Evolutionary conservation across 2,888 invertebrate genomes (phyloP).

Genomic region (Drosophila leonis): DNA sequence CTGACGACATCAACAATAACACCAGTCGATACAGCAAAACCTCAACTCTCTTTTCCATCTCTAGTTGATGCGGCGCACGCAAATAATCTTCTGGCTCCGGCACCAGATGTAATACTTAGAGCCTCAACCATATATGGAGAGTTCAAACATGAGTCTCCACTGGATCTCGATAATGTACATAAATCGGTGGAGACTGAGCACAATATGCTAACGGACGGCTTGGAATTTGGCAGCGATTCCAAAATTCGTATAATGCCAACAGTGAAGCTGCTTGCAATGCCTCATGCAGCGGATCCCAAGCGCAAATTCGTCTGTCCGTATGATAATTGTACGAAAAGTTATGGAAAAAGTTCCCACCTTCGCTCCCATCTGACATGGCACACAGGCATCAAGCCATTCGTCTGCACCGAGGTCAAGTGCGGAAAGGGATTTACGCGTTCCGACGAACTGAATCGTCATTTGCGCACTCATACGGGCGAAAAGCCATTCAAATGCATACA

Average conservation of each 20-base stretch:
- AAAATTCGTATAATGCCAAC: slow-evolving; percentile 80
- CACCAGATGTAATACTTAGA: slow-evolving; percentile 52
- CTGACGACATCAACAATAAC: slow-evolving; percentile 76
- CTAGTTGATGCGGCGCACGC: slow-evolving; percentile 49
- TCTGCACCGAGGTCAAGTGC: slow-evolving; percentile 78
- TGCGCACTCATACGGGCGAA: slow-evolving; percentile 83
- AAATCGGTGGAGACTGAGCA: slow-evolving; percentile 63
- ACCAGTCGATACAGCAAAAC: slow-evolving; percentile 67
- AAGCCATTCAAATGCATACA: slow-evolving; percentile 83
- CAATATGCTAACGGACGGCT: slow-evolving; percentile 44
- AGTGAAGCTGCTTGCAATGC: slow-evolving; percentile 75
- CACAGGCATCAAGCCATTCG: slow-evolving; percentile 83
- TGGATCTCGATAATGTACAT: slow-evolving; percentile 74
- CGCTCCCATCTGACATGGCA: slow-evolving; percentile 85
- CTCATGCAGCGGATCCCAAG: slow-evolving; percentile 76
- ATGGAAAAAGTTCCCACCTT: slow-evolving; percentile 84
- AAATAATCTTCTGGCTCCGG: slow-evolving; percentile 44
- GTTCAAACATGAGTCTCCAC: slow-evolving; percentile 64
- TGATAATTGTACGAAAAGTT: slow-evolving; percentile 82
- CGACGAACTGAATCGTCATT: slow-evolving; percentile 82
- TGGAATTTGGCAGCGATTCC: slow-evolving; percentile 49
- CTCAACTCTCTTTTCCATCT: slow-evolving; percentile 54
- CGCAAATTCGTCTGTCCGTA: slow-evolving; percentile 81
- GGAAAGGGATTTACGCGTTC: slow-evolving; percentile 84
- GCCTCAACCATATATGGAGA: slow-evolving; percentile 66